Conservation (phyloP, 1,140 invertebrate species). For the Caenorhabditis brenneri region DNA sequence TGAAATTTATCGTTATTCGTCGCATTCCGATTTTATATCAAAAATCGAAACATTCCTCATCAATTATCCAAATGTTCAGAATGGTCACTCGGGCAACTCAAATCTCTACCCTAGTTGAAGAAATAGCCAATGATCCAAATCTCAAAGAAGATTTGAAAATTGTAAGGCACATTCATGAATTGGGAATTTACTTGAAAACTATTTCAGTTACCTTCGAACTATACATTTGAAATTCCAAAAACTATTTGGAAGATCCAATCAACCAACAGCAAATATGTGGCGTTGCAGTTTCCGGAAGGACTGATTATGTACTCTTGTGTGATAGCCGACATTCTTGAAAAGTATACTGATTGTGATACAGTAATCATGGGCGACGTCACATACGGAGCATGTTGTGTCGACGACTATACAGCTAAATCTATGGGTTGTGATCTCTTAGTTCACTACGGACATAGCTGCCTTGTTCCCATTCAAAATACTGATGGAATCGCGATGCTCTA, state of each 20-base stretch:
- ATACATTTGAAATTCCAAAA: slow-evolving; percentile 98
- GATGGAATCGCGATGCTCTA: slow-evolving; percentile 88
- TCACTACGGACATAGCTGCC: slow-evolving; percentile 97
- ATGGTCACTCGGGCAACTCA: slow-evolving; percentile 29
- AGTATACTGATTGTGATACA: slow-evolving; percentile 88
- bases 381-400: slow-evolving; percentile 97
- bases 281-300: slow-evolving; percentile 95
- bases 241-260: slow-evolving; percentile 93
- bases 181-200: background rate
- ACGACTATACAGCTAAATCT: slow-evolving; percentile 90
- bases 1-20: background rate
- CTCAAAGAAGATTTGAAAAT: slow-evolving; percentile 58
- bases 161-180: slow-evolving; percentile 15
- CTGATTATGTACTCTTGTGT: slow-evolving; percentile 87
- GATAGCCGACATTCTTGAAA: slow-evolving; percentile 90
- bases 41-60: too few species aligned
- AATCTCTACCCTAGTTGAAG: slow-evolving; percentile 53
- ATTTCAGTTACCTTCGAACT: slow-evolving; percentile 83
- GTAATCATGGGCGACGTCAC: slow-evolving; percentile 98
- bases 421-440: slow-evolving; percentile 86
- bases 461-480: slow-evolving; percentile 92
- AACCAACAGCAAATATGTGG: slow-evolving; percentile 82
- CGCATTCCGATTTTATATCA: background rate
- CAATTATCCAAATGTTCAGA: background rate
- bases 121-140: slow-evolving; percentile 51